A percentile compares a stretch with the other conserved stretches of the same genome.
These are phyloP conservation scores for Noctua janthe DNA, from an alignment of 2,888 invertebrate species.

Conservation along the genomic window DNA sequence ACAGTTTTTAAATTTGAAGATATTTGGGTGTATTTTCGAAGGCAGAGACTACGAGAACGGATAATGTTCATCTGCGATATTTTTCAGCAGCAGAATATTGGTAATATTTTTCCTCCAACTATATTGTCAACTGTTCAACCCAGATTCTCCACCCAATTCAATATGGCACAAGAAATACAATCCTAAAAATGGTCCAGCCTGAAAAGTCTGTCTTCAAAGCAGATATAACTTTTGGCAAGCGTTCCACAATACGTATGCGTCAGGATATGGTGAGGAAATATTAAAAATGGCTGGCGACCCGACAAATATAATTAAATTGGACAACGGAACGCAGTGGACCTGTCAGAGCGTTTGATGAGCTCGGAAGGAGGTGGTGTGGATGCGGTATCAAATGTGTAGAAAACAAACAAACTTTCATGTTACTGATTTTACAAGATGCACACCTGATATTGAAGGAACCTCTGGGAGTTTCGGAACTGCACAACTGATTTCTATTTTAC, in stretches of 20 bases:
- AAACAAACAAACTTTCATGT: not conserved
- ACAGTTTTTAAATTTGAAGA: not conserved
- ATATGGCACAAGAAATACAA: conserved; percentile 40
- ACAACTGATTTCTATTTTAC: not conserved
- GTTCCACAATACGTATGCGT: conserved; percentile 62
- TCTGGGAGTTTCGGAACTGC: not conserved
- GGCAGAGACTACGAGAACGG: not conserved
- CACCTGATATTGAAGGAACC: not conserved
- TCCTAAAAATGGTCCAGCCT: conserved; percentile 40
- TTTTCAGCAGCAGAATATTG: too few species aligned
- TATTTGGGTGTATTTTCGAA: not conserved
- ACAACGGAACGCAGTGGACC: conserved; percentile 77
- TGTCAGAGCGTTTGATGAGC: conserved; percentile 68
- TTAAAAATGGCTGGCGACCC: conserved; percentile 77
- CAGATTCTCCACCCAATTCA: conserved; percentile 4
- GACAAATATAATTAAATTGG: conserved; percentile 83
- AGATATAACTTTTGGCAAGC: conserved; percentile 64
- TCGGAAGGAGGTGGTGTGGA: conserved; percentile 51
- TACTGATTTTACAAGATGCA: not conserved
- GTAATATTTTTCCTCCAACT: not conserved
- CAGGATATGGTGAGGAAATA: conserved; percentile 71
- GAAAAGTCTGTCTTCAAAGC: conserved; percentile 48
- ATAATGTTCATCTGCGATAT: too few species aligned
- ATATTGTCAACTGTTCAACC: not conserved
- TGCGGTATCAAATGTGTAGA: conserved; percentile 26